phyloP scores from a whole-genome alignment of 2,113 vertebrate species.

The Rhinoderma darwinii region DNA sequence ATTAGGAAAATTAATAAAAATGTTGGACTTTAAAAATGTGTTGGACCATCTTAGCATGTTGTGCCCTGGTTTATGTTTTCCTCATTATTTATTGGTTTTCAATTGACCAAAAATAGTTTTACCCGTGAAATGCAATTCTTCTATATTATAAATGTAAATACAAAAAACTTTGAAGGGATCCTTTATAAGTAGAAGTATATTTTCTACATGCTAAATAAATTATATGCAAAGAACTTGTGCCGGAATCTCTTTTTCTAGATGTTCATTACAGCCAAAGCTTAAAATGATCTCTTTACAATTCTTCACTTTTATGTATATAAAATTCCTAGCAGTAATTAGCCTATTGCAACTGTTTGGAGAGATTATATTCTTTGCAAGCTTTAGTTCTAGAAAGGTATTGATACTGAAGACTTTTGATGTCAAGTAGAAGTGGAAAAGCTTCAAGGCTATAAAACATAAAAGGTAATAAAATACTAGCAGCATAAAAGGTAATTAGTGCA shows the following conservation, averaged over 20 bases:
- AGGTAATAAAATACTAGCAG: slow-evolving; percentile 55
- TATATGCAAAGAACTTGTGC: slow-evolving; percentile 48
- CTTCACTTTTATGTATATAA: slow-evolving; percentile 51
- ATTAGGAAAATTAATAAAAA: background rate
- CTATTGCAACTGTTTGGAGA: slow-evolving; percentile 55
- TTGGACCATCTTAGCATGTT: background rate
- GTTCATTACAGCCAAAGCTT: slow-evolving; percentile 50
- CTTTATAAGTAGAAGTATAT: slow-evolving; percentile 58
- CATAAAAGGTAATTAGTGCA: slow-evolving; percentile 54
- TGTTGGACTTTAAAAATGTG: background rate
- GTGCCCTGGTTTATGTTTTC: background rate
- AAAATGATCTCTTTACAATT: slow-evolving; percentile 46
- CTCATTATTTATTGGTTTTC: slow-evolving; percentile 58
- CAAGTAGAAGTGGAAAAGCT: slow-evolving; percentile 55
- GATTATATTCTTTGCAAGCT: slow-evolving; percentile 48
- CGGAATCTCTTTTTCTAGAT: background rate
- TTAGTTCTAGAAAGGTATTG: slow-evolving; percentile 35
- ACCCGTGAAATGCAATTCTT: slow-evolving; percentile 48
- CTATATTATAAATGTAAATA: slow-evolving; percentile 53
- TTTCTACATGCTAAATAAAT: slow-evolving; percentile 61
- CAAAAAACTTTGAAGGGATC: slow-evolving; percentile 31
- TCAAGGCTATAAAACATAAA: slow-evolving; percentile 52
- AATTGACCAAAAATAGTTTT: slow-evolving; percentile 49
- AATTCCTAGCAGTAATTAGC: slow-evolving; percentile 59
- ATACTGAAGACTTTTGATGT: slow-evolving; percentile 48